These are phyloP conservation scores for Heloderma charlesbogerti DNA, from an alignment of 2,113 vertebrate species.

Conservation along the genomic window DNA sequence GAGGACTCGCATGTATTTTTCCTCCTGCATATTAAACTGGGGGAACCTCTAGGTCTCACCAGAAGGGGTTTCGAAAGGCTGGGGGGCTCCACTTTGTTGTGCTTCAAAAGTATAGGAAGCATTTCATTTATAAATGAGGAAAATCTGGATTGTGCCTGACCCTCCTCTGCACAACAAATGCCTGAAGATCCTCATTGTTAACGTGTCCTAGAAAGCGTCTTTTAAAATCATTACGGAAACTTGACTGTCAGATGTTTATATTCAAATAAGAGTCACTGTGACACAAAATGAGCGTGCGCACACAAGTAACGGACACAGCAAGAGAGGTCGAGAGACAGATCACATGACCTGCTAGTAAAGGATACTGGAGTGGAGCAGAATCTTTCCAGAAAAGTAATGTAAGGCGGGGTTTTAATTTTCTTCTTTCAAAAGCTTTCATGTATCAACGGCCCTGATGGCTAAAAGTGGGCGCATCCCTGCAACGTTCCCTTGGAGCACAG, in stretches of 20 bases:
- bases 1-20: slow-evolving; percentile 72
- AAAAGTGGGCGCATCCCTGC: accelerated
- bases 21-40: slow-evolving; percentile 82
- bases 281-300: accelerated
- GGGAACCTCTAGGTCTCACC: slow-evolving; percentile 72
- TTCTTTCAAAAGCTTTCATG: accelerated
- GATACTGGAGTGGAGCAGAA: accelerated
- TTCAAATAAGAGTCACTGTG: background rate
- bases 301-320: accelerated
- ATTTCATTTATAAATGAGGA: slow-evolving; percentile 70
- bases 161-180: slow-evolving; percentile 57
- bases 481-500: accelerated
- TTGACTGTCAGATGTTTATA: background rate
- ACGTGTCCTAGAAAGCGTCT: slow-evolving; percentile 37
- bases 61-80: slow-evolving; percentile 67
- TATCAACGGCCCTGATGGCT: accelerated
- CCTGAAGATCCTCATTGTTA: slow-evolving; percentile 48
- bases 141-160: slow-evolving; percentile 53
- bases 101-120: slow-evolving; percentile 64
- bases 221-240: slow-evolving; percentile 57
- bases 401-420: background rate
- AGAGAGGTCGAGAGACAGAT: background rate
- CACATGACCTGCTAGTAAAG: accelerated
- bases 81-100: slow-evolving; percentile 69
- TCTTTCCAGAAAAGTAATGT: accelerated